Percentiles rank a stretch among this genome's conserved stretches.
Evolutionary conservation across 1,140 invertebrate species (phyloP).

Genomic region (Lepidurus couesii): DNA sequence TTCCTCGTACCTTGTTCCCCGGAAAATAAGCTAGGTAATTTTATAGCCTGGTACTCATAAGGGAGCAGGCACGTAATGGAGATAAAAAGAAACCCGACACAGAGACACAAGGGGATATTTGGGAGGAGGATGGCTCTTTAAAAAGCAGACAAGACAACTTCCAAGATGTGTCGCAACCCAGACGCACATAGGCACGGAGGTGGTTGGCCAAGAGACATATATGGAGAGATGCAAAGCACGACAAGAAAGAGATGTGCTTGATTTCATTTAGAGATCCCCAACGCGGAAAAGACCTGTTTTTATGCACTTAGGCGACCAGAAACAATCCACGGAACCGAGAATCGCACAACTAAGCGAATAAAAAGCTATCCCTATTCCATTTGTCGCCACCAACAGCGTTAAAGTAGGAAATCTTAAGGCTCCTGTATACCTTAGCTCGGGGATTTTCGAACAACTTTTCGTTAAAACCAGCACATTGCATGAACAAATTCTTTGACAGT

Average conservation of each 20-base stretch:
- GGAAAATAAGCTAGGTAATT: background rate
- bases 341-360: background rate
- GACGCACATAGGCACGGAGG: background rate
- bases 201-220: background rate
- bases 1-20: background rate
- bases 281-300: background rate
- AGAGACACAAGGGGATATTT: background rate
- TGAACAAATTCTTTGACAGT: no score
- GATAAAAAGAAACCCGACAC: background rate
- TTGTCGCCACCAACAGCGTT: no score
- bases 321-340: background rate
- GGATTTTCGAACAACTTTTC: no score
- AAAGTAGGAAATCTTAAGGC: no score
- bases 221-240: background rate
- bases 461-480: no score
- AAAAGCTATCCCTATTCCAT: background rate
- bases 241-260: background rate
- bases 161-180: background rate
- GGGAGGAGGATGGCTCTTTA: background rate
- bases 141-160: background rate
- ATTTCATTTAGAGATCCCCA: background rate
- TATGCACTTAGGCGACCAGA: background rate
- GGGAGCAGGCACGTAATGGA: conserved; percentile 4
- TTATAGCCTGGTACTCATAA: conserved; percentile 1
- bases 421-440: no score